Evolutionary conservation across 92 coral and sea anemone genomes (phyloP), one percentile per base, ranked within the genome.

Genomic region (Phenganax subtilis): DNA sequence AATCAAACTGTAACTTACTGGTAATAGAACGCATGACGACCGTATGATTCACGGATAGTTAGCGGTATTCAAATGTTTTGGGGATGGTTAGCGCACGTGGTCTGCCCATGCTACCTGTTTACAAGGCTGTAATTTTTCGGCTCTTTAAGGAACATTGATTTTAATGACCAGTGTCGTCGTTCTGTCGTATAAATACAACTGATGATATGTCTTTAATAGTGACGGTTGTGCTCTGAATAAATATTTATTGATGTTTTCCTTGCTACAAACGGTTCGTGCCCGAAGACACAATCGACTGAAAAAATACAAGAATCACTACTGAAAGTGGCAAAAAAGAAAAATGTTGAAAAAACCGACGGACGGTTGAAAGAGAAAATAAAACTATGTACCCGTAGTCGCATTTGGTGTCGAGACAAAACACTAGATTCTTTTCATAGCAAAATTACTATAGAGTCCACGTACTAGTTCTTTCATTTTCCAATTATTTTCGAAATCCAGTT

Each of bases 1-100:
- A 28, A 53, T 68, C 73, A 37, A 68, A 51, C 30, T 69, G 69
- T 2, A 76, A 52, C 70, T 57, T 59, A 14, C 56, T 54, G 0
- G 81, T 76, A 16, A 69, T 76, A 7, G 81, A 76, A 31, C 81
- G 81, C 30, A 57, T 76, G 81, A 58, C 81, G 54, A 29, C 81
- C 54, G 81, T 76, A 14, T 76, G 56, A 74, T 55, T 74, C 51
- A 69, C 74, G 51, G 10, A 20, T 29, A 17, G 5, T 29, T 9
- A 14, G 47, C 12, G 63, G 56, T 12, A 16, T 72, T 17, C 14
- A 9, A 28, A 12, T 29, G 15, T 54, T 74, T 58, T 37, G 55
- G 31, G 25, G 53, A 10, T 53, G 62, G 58, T 76, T 57, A 12
- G 81, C 81, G 30, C 81, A 10, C n/a, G 74, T 17, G 15, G 71